A percentile compares a stretch with the other conserved stretches of the same genome.
Conservation (phyloP, 2,797 vertebrate species). For the Picus viridis region DNA sequence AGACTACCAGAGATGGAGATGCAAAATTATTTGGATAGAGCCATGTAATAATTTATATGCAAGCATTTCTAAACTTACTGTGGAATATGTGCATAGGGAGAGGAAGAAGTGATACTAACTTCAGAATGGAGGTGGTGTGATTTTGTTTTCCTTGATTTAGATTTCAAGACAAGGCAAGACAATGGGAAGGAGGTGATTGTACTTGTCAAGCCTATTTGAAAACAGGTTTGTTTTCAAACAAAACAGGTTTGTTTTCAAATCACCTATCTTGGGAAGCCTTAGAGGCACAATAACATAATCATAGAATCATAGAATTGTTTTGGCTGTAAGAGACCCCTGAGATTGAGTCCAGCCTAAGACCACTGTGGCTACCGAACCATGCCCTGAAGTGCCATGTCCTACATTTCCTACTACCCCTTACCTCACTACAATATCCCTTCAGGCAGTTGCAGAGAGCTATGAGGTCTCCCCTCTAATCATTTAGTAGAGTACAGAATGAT, state of each 20-base stretch:
- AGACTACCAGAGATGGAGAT: no score
- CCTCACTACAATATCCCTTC: no score
- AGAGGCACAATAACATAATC: background rate
- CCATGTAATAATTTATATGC: no score
- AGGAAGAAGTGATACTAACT: background rate
- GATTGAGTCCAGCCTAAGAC: no score
- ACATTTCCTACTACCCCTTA: no score
- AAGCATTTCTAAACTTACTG: no score
- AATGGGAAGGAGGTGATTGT: background rate
- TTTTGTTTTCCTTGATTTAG: background rate
- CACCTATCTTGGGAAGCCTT: background rate
- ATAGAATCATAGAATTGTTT: no score
- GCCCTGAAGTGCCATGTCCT: no score
- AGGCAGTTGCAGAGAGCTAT: no score
- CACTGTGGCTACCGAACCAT: no score
- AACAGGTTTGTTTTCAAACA: background rate
- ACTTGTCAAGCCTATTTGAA: background rate
- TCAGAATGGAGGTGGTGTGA: background rate
- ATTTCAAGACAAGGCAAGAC: background rate
- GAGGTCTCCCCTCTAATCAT: background rate
- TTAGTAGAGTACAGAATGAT: background rate
- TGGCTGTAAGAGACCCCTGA: no score
- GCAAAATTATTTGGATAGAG: no score
- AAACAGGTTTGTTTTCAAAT: background rate
- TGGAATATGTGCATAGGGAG: background rate